Evolutionary conservation across 1,140 invertebrate genomes (phyloP).

Genomic region (Archivesica marissinica): DNA sequence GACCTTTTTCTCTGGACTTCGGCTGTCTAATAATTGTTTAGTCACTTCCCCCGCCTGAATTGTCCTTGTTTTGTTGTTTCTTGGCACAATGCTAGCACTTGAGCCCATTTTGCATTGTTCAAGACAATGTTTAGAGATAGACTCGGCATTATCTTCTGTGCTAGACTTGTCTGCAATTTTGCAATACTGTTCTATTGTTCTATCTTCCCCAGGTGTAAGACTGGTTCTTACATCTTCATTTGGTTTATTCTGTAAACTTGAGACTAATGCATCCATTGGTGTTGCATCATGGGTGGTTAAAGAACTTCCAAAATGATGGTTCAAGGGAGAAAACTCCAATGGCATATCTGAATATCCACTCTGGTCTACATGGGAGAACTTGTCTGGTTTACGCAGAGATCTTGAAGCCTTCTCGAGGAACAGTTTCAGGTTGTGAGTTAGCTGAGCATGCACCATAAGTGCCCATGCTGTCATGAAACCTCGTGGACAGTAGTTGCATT

Average conservation of each 20-base stretch:
- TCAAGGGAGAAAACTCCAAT: background rate
- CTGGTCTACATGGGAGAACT: background rate
- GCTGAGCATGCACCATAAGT: conserved; percentile 77
- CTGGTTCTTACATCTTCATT: background rate
- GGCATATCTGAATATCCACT: background rate
- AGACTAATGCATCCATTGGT: too few relatives aligned
- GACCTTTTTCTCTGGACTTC: background rate
- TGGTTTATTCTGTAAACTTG: background rate
- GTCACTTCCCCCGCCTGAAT: background rate
- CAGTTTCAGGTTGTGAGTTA: conserved; percentile 76
- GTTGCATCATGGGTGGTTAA: too few relatives aligned
- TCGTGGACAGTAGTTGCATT: conserved; percentile 73
- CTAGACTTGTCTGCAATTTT: background rate
- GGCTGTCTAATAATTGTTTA: background rate
- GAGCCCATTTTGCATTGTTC: background rate
- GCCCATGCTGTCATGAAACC: conserved; percentile 78
- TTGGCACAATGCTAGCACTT: background rate
- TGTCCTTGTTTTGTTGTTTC: background rate
- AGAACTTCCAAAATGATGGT: too few relatives aligned
- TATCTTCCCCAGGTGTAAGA: background rate
- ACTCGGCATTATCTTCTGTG: background rate
- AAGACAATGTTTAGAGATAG: background rate
- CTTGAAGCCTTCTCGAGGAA: conserved; percentile 72
- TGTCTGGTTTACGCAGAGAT: conserved; percentile 25
- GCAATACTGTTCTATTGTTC: background rate